These are phyloP conservation scores for Corythaeola cristata DNA, from an alignment of 2,113 vertebrate species.

Conservation along the genomic window DNA sequence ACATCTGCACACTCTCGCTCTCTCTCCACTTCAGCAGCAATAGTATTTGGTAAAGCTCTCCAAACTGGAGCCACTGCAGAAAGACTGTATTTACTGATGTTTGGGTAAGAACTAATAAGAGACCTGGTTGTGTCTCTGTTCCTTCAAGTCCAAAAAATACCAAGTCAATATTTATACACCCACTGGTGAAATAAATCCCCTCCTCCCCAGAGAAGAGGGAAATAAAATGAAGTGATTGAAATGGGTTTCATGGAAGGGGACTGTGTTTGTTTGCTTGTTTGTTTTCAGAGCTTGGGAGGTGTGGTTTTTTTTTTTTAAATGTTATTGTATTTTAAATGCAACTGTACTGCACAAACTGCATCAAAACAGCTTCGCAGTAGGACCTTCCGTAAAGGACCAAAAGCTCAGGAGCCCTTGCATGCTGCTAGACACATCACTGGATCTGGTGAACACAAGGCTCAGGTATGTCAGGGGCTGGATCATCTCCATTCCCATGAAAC, in stretches of 20 bases:
- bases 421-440: not conserved
- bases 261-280: not conserved
- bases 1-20: not conserved
- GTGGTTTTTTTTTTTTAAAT: not conserved
- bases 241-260: not conserved
- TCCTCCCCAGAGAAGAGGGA: not conserved
- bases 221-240: constrained; percentile 39
- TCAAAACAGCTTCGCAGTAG: not conserved
- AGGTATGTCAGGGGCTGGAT: not conserved
- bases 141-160: not conserved
- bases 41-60: constrained; percentile 44
- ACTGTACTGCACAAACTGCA: not conserved
- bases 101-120: constrained; percentile 44
- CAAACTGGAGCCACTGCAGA: not conserved
- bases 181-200: constrained; percentile 8
- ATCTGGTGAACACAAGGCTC: not conserved
- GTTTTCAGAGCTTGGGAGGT: not conserved
- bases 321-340: not conserved
- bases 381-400: not conserved
- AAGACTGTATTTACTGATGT: constrained; percentile 32
- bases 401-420: not conserved
- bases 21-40: constrained; percentile 23
- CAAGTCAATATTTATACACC: constrained; percentile 54
- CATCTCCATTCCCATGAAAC: not conserved
- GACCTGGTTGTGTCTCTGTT: constrained; percentile 4